These are phyloP conservation scores for Campylomormyrus numenius DNA, from an alignment of 2,113 vertebrate species.

Conservation along the genomic window DNA sequence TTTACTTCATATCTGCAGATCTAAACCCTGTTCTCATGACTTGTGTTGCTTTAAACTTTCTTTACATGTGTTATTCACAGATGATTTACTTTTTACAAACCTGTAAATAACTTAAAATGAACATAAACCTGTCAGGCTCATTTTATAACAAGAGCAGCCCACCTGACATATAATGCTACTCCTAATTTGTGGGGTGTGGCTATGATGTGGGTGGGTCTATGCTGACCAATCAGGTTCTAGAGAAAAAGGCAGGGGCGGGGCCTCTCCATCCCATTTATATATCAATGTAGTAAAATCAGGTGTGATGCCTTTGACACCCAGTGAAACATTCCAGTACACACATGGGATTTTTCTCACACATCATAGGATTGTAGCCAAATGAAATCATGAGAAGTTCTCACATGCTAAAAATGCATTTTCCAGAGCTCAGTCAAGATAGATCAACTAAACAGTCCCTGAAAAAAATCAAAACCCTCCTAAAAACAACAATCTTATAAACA, in stretches of 20 bases:
- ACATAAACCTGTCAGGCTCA: background rate
- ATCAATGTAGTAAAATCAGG: background rate
- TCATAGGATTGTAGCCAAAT: background rate
- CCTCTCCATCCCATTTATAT: background rate
- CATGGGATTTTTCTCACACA: background rate
- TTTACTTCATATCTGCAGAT: background rate
- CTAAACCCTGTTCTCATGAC: background rate
- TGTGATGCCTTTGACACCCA: background rate
- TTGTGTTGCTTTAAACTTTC: background rate
- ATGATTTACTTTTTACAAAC: background rate
- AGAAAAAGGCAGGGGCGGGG: background rate
- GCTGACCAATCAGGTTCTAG: background rate
- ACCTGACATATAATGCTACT: background rate
- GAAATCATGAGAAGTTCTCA: background rate
- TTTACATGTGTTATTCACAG: background rate
- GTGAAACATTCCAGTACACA: background rate
- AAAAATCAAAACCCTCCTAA: slow-evolving; percentile 37
- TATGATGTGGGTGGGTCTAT: background rate
- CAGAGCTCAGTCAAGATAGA: slow-evolving; percentile 50
- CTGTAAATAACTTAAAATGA: background rate
- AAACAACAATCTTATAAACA: slow-evolving; percentile 33
- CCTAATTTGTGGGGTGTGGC: background rate
- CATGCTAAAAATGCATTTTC: slow-evolving; percentile 39
- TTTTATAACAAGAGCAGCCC: background rate
- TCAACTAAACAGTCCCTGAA: slow-evolving; percentile 49